Conservation (phyloP, 2,797 vertebrate genomes). For the Aphelocoma californica region DNA sequence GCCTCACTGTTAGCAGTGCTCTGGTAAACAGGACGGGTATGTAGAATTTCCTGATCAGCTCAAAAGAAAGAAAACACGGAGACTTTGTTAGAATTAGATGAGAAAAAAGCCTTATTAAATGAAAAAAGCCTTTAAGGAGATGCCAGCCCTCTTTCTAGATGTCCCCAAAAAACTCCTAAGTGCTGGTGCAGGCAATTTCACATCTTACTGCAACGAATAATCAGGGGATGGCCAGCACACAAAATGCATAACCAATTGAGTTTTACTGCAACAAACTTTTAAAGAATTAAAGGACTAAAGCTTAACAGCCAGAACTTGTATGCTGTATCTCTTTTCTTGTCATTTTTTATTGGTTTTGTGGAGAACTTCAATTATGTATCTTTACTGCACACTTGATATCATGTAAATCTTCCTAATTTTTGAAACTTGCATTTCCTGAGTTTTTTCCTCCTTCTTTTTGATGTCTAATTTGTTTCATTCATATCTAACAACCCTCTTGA, state of each 20-base stretch:
- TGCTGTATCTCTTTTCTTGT: background rate
- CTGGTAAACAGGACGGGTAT: background rate
- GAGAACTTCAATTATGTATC: slow-evolving; percentile 1
- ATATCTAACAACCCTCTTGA: slow-evolving; percentile 24
- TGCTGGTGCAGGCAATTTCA: background rate
- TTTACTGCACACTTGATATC: background rate
- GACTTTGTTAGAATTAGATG: background rate
- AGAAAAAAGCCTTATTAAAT: background rate
- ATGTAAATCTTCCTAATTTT: slow-evolving; percentile 5
- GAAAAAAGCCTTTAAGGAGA: background rate
- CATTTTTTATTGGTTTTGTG: background rate
- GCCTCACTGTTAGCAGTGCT: background rate
- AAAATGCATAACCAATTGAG: background rate
- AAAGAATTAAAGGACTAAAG: background rate
- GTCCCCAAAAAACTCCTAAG: background rate
- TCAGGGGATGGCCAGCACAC: background rate
- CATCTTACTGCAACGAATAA: background rate
- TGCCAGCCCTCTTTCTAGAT: background rate
- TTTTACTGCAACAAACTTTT: background rate
- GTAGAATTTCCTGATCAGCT: background rate
- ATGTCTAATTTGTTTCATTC: slow-evolving; percentile 31
- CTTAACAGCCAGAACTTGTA: background rate
- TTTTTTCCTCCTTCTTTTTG: background rate
- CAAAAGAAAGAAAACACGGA: background rate
- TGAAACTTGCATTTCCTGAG: background rate